phyloP scores from a whole-genome alignment of 2,888 invertebrate species.

The Girardia tigrina region DNA sequence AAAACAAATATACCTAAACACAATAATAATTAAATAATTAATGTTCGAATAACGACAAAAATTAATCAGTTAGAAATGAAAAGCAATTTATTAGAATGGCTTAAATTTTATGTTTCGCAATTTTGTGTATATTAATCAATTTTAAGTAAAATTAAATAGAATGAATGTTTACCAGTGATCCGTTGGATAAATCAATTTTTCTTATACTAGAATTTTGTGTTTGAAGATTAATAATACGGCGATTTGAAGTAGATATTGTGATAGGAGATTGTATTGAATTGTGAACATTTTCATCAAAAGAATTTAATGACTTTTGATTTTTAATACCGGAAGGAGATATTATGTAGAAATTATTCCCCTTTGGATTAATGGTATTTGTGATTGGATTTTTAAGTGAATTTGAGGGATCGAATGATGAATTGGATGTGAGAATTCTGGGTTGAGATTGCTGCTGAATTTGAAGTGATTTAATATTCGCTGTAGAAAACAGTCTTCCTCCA shows the following conservation, averaged over 20 bases:
- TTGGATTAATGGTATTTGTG: not conserved
- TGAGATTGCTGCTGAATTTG: slow-evolving; percentile 23
- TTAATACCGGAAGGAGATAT: slow-evolving; percentile 18
- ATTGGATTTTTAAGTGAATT: slow-evolving; percentile 1
- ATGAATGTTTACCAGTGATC: not conserved
- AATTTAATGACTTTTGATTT: not conserved
- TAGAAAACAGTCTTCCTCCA: not conserved
- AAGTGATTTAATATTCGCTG: slow-evolving; percentile 10
- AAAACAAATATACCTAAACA: no score
- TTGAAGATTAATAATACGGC: slow-evolving; percentile 4
- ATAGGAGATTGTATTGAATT: slow-evolving; percentile 9
- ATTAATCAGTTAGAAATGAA: no score
- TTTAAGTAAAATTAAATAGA: not conserved
- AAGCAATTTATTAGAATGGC: no score
- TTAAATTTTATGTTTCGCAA: no score
- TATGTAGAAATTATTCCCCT: slow-evolving; percentile 8
- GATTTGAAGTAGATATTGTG: slow-evolving; percentile 10
- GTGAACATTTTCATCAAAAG: not conserved
- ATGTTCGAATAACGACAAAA: no score
- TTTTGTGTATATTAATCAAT: no score
- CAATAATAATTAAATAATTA: no score
- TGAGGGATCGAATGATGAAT: not conserved
- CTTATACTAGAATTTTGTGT: not conserved
- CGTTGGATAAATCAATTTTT: slow-evolving; percentile 12
- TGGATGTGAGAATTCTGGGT: slow-evolving; percentile 11